Evolutionary conservation across 2,888 invertebrate genomes (phyloP), one percentile per base, ranked within the genome.

Genomic region (Sylvicola fuscatus): DNA sequence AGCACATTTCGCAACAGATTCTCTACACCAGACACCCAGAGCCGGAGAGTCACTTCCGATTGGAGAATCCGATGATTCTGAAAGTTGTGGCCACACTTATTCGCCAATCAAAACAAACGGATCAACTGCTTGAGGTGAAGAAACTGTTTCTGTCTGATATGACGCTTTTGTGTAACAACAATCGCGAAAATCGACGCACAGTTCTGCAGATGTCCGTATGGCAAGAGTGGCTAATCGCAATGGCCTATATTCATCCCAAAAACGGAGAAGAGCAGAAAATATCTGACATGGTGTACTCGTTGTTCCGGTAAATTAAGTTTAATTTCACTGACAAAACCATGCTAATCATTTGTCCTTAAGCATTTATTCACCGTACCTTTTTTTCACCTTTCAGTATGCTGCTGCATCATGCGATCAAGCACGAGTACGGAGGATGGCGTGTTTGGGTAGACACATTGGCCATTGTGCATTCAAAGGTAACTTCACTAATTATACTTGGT

Each of bases 391-490:
- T 29, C 14, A 72, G 92, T 12, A 93, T 97, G 87, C 64, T 99
- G 40, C 63, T 99, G 32, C 97, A 98, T 56, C 98, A 99, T 58
- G 98, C 98, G 29, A 92, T 99, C 46, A 95, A 97, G 54, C 89
- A 89, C 50, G 98, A 99, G 59, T 98, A 93, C 51, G 98, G 98
- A 4, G 98, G 98, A 12, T 99, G 98, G 98, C 65, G 98, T 40
- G 98, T 99, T 13, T 98, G 98, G 98, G 97, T 99, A 4, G 98
- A 99, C 54, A 99, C 98, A 0, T 60, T 99, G 40, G 97, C 98
- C 31, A 99, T 99, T 49, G 90, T 98, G 2, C 98, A 98, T 62
- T 97, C 97, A 2, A 97, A 97, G 72, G 95, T 87, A 53, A 32
- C 15, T n/a, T n/a, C 8, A 21, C 8, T 26, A 13, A 10, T 27